Base-by-base conservation (phyloP, 2,113 vertebrate species). In the Myiopsitta monachus region DNA sequence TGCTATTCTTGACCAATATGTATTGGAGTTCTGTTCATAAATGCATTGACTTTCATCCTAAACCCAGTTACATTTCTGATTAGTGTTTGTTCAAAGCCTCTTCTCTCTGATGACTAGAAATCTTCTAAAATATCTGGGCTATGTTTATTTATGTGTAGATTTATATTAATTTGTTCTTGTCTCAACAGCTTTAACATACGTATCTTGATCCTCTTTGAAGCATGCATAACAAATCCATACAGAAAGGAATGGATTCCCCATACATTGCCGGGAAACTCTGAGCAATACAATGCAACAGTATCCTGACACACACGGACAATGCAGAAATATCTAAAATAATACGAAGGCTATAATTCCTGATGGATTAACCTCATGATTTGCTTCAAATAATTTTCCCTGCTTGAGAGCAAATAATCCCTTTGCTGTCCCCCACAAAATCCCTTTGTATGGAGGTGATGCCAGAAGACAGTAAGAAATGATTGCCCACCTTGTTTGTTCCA, bases 401-500 rank as follows among this genome's bases (percentile, higher is more conserved):
- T 39, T 72, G 30, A 82, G 10, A 61, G 27, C 3, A 87, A 72
- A 72, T 21, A 64, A 72, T 23, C 12, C 17, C 6, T 74, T 73
- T 70, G 28, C 54, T 77, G 36, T 14, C 33, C 28, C 21, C 3
- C 10, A 39, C 15, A 66, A 57, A 38, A 1, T 51, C 17, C 7
- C 14, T 57, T 26, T 74, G 4, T 41, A 16, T 14, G 33, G 15
- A 57, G 19, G 27, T 23, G 10, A 66, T 73, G 22, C 14, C 30
- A 87, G 14, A 33, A 78, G 74, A 61, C 2, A 33, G 2, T n/a
- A 78, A 70, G 33, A 4, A 46, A 62, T 79, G 7, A 16, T 33
- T 69, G 22, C 8, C 22, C 13, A 36, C 31, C 49, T 70, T 6
- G 1, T 72, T 69, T 70, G 8, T 18, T 43, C 33, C 0, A 0